phyloP scores from a whole-genome alignment of 2,888 invertebrate species.

The Augiades crinisus region DNA sequence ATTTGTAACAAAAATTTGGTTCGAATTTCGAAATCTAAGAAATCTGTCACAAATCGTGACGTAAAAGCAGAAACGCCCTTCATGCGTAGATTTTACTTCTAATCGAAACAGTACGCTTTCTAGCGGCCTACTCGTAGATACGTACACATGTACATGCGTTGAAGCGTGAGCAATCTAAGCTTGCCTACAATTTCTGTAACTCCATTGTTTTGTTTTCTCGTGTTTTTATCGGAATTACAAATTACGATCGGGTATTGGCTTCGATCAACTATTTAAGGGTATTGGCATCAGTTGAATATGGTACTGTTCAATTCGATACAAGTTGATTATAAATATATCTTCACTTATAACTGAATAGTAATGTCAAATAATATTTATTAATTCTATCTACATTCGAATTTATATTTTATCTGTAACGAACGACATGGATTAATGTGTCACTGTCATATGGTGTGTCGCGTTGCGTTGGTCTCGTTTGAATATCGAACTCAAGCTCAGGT shows the following conservation, averaged over 20 bases:
- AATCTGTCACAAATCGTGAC: conserved; percentile 26
- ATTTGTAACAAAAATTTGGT: no score
- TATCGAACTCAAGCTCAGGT: conserved; percentile 32
- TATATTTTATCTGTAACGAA: conserved; percentile 16
- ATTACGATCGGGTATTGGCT: conserved; percentile 27
- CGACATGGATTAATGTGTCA: conserved; percentile 1
- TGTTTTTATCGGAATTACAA: conserved; percentile 41
- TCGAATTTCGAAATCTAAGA: conserved; percentile 6
- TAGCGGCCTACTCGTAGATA: conserved; percentile 38
- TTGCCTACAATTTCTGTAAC: conserved; percentile 46
- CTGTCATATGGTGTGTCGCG: conserved; percentile 23
- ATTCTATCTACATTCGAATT: conserved; percentile 12
- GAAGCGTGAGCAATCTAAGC: conserved; percentile 52
- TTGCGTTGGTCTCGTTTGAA: conserved; percentile 36
- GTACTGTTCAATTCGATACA: not conserved
- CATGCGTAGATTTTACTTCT: conserved; percentile 34
- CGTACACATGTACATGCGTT: conserved; percentile 46
- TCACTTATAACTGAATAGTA: not conserved
- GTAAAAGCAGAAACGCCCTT: conserved; percentile 40
- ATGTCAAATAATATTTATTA: conserved; percentile 8
- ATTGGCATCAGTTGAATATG: conserved; percentile 15
- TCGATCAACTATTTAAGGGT: conserved; percentile 7
- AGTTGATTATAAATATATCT: not conserved
- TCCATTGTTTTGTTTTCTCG: conserved; percentile 52
- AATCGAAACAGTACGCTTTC: conserved; percentile 50